These are phyloP conservation scores for Malurus elegans DNA, from an alignment of 2,113 vertebrate species.

Conservation along the genomic window DNA sequence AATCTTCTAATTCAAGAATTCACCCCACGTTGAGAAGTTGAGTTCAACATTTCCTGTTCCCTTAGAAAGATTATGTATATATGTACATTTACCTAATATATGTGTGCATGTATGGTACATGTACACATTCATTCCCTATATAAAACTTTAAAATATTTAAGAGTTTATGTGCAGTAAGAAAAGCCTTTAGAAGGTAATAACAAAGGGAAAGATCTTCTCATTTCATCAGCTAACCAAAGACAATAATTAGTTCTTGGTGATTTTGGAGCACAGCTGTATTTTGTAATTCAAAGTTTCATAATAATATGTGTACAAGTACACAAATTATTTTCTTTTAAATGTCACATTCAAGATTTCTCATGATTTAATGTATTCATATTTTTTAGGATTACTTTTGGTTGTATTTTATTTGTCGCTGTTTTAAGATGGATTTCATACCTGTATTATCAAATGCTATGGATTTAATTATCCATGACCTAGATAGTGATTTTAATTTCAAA, in stretches of 20 bases:
- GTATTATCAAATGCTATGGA: background rate
- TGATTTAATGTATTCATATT: background rate
- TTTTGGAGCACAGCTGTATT: background rate
- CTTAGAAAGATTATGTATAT: background rate
- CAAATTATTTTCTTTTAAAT: background rate
- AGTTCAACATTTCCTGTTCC: background rate
- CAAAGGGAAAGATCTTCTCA: background rate
- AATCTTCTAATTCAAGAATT: background rate
- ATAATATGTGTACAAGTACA: background rate
- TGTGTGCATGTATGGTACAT: background rate
- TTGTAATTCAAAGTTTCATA: background rate
- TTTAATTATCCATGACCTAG: background rate
- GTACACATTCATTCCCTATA: too few relatives aligned
- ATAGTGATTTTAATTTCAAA: background rate
- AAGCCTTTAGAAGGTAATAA: background rate
- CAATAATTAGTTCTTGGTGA: background rate
- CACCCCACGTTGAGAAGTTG: fast-evolving
- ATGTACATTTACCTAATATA: background rate
- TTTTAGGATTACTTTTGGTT: background rate
- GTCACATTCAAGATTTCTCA: background rate
- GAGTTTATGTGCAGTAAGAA: background rate
- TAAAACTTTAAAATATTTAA: background rate
- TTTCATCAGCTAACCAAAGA: background rate
- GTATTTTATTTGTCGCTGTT: background rate
- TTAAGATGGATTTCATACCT: background rate